Evolutionary conservation across 1,140 invertebrate genomes (phyloP).

Genomic region (Octopus sinensis): DNA sequence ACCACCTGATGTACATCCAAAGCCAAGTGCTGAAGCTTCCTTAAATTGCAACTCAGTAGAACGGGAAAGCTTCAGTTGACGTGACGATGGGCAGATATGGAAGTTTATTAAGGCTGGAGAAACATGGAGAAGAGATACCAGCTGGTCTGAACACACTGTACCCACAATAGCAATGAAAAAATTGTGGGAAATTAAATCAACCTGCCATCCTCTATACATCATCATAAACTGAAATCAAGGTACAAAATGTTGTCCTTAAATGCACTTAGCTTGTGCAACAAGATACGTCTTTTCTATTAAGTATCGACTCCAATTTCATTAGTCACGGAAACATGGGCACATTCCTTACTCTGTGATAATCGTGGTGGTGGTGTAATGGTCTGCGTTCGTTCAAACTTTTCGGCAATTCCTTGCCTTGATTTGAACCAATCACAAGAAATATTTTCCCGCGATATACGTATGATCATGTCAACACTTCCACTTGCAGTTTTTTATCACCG

Average conservation of each 20-base stretch:
- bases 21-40: neutral
- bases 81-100: neutral
- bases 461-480: neutral
- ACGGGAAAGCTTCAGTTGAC: neutral
- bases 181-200: neutral
- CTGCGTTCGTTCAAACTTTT: neutral
- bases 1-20: neutral
- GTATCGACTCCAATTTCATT: too few relatives aligned
- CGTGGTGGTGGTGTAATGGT: too few relatives aligned
- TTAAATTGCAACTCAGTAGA: neutral
- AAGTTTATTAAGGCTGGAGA: neutral
- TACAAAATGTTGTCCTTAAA: neutral
- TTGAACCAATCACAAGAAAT: neutral
- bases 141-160: neutral
- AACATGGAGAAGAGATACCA: neutral
- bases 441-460: neutral
- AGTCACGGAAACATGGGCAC: neutral
- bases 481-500: neutral
- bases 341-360: neutral
- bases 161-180: neutral
- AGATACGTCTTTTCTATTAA: too few relatives aligned
- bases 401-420: neutral
- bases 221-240: neutral
- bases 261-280: too few relatives aligned
- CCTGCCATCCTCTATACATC: neutral